Percentiles rank a stretch among this genome's conserved stretches.
phyloP scores from a whole-genome alignment of 1,140 invertebrate species.

The Drosophila teissieri region DNA sequence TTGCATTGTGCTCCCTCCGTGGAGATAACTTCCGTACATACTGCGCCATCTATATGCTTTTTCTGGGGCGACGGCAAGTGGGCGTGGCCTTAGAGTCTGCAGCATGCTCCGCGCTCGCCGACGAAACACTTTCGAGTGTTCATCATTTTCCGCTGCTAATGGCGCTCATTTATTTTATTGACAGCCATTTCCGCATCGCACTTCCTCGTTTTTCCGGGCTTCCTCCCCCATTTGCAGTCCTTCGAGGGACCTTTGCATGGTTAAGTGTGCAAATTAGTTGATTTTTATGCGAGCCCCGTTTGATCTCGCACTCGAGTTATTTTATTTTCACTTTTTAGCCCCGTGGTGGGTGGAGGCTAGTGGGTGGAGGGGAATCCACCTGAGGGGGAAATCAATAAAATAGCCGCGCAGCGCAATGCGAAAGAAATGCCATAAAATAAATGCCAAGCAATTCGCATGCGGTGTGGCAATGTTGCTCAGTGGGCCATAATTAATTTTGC shows the following conservation, averaged over 20 bases:
- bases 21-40: neutral
- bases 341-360: too few relatives aligned
- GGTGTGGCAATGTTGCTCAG: constrained; percentile 57
- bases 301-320: constrained; percentile 50
- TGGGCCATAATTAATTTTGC: constrained; percentile 72
- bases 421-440: constrained; percentile 41
- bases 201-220: constrained; percentile 2
- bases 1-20: constrained; percentile 2
- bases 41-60: neutral
- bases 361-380: too few relatives aligned
- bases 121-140: constrained; percentile 60
- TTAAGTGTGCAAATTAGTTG: constrained; percentile 78
- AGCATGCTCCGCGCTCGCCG: constrained; percentile 4
- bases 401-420: constrained; percentile 14
- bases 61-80: constrained; percentile 5
- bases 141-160: constrained; percentile 67
- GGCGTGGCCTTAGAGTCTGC: constrained; percentile 14
- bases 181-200: constrained; percentile 50
- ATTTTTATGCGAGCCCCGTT: constrained; percentile 57
- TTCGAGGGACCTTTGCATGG: constrained; percentile 44
- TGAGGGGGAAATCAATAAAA: constrained; percentile 21
- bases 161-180: constrained; percentile 79
- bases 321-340: constrained; percentile 7
- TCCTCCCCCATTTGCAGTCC: constrained; percentile 2
- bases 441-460: constrained; percentile 44